Base-by-base conservation (phyloP, 2,113 vertebrate species). In the Phylloscopus trochilus region DNA sequence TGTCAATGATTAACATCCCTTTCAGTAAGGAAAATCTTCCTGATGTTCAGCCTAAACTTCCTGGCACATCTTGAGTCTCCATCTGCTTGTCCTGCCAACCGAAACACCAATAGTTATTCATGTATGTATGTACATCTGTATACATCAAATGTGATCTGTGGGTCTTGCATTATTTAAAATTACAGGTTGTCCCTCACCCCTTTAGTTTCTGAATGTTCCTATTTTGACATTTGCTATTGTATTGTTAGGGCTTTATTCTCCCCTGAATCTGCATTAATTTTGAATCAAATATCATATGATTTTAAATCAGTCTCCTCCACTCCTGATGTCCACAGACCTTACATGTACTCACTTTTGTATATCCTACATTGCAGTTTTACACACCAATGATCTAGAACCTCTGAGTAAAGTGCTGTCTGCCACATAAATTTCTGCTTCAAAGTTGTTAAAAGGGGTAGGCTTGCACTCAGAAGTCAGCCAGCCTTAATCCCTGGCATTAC, bases 101-200 rank as follows among this genome's bases (percentile, higher is more conserved):
- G 33, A 83, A 92, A 30, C 24, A 51, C 24, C 3, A 59, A 24
- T 11, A 56, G 11, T 64, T 82, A 27, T 59, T 78, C 7, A 10
- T 21, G 63, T 85, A 3, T 22, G 3, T 41, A 21, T 0, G 0
- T 44, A 75, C 60, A 59, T 12, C 17, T 67, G 1, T 37, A 22
- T 16, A 8, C 6, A 68, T 15, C 23, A 58, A 41, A 62, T 35
- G 22, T 23, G 35, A 3, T 31, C 43, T 30, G 11, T 19, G 53
- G 30, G 8, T 70, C 43, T 87, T 30, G 67, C 2, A 0, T 70
- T 81, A 13, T 75, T 89, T 67, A 75, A 69, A 90, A 87, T 43
- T 37, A 27, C 4, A 53, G 28, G 20, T 67, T 60, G 14, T n/a
- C 47, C 18, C 2, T 5, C 1, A 19, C 2, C 3, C 8, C 8